Base-by-base conservation (phyloP, 2,888 invertebrate genomes). In the Parnassius orleans region DNA sequence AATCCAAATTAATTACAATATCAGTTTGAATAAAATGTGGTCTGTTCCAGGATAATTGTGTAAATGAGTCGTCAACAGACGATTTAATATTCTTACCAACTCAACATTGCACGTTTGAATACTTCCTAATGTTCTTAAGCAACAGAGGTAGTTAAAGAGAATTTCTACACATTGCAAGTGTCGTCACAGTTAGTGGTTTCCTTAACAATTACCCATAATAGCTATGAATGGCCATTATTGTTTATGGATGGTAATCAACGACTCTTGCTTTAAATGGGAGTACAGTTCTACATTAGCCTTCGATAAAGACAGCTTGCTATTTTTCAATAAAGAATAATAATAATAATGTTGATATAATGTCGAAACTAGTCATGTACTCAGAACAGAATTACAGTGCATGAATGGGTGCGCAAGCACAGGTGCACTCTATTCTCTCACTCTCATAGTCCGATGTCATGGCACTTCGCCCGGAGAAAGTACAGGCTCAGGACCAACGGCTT, bases 131-230 rank as follows among this genome's bases (percentile, higher is more conserved):
- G 33, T 14, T 46, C 10, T 33, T 43, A 48, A 7, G 46, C 33
- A 24, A 14, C 24, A 12, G 1, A 46, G 33, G 14, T 9, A 47
- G 46, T 53, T 41, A 53, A 14, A 33, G 9, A n/a, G 14, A 11
- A 53, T 59, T 52, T 58, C 24, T 41, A 59, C 53, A 33, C 41
- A 46, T 46, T 47, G 51, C 19, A 14, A 10, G 14, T 47, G 59
- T 59, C 53, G 59, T 59, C 53, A 59, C 59, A 47, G 44, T 33
- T 53, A 47, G 58, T 19, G 59, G 59, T 59, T 53, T 14, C 44
- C 15, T 14, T 59, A 53, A 47, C 59, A 46, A 59, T 59, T 47
- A 33, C n/a, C 24, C 12, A 33, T 59, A 59, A 59, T 53, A 24
- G 46, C 33, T 3, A 12, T 51, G 19, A 10, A 46, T 52, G 9